Base-by-base conservation (phyloP, 2,113 vertebrate species). In the Globicephala melas region DNA sequence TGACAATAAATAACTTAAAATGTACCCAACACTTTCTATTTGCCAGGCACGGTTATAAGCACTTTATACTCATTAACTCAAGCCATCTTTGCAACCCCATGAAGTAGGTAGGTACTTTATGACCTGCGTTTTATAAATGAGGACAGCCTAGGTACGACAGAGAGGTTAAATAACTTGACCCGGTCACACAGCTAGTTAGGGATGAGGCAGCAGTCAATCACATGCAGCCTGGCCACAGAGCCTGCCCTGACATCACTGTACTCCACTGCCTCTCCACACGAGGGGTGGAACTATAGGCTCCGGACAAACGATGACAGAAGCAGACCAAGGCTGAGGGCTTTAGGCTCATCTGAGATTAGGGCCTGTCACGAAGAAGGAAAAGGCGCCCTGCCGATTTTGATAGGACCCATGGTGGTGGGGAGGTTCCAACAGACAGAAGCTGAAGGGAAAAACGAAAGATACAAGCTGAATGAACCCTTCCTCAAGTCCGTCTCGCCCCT, bases 401-500 rank as follows among this genome's bases (percentile, higher is more conserved):
- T 4, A 53, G 60, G 70, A 38, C 1, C 74, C 38, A 38, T 0
- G 41, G 44, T 6, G 33, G 50, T 58, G 17, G 13, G 28, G 13
- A 79, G n/a, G 81, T 68, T 58, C 83, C 65, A 36, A 73, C 7
- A 6, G 12, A 47, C 41, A 53, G 38, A 63, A 70, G 33, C 3
- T 65, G 8, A 94, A 50, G 31, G 36, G 70, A 47, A 36, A 58
- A 68, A 77, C 31, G 36, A 68, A 38, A 44, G 33, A 15, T 44
- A 67, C 44, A 5, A 38, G 31, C 36, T 12, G 3, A 92, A n/a
- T 6, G 63, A 0, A 63, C 0, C 36, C 25, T 70, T 38, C 70
- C 60, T 70, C 21, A 5, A 25, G 26, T 31, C 44, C 65, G 26
- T 1, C 73, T 89, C 80, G 50, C 73, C 60, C 89, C 98, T 98